Conservation (phyloP, 2,113 vertebrate genomes). For the Rhinoderma darwinii region DNA sequence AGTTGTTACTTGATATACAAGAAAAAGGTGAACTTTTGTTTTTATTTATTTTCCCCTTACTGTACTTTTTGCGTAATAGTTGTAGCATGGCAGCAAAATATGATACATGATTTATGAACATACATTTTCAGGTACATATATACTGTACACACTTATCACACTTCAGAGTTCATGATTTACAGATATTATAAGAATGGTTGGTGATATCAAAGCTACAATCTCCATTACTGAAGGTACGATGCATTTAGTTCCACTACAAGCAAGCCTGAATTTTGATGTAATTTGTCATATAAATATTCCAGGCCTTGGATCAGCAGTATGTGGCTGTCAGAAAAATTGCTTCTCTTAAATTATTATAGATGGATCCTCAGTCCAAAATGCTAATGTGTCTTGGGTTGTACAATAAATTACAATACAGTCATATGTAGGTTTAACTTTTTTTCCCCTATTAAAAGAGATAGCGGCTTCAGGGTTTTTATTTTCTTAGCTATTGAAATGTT, state of each 20-base stretch:
- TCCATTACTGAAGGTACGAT: constrained; percentile 44
- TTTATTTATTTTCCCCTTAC: background rate
- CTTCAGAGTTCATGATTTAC: constrained; percentile 16
- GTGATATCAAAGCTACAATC: constrained; percentile 39
- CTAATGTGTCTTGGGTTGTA: constrained; percentile 40
- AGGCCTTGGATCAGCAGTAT: constrained; percentile 56
- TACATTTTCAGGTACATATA: background rate
- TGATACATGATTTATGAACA: constrained; percentile 10
- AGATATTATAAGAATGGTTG: constrained; percentile 30
- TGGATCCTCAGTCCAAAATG: constrained; percentile 51
- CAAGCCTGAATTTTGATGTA: constrained; percentile 48
- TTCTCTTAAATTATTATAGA: constrained; percentile 58
- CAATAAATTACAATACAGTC: constrained; percentile 51
- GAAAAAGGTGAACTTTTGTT: background rate
- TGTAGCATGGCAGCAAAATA: background rate
- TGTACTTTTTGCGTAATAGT: background rate
- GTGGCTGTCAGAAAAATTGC: constrained; percentile 52
- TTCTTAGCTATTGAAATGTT: background rate
- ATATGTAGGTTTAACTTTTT: constrained; percentile 23
- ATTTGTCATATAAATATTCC: constrained; percentile 59
- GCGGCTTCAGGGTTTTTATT: background rate
- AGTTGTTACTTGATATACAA: background rate
- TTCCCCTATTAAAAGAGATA: constrained; percentile 21
- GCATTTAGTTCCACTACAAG: constrained; percentile 30
- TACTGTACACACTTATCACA: background rate